Conservation (phyloP, 2,113 vertebrate genomes). For the Alosa alosa region DNA sequence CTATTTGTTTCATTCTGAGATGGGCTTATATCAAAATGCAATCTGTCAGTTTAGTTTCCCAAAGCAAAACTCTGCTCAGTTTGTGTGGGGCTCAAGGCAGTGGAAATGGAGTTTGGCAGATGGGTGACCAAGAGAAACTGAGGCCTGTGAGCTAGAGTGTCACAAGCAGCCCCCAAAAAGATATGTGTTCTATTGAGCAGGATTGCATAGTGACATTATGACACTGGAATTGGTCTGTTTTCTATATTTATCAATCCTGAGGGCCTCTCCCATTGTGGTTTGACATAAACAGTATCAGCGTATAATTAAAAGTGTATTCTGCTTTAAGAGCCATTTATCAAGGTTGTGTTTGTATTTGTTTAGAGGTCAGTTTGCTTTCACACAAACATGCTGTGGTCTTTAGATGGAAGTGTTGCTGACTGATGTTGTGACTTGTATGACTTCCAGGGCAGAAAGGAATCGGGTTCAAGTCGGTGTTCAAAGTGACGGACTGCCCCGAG, state of each 20-base stretch:
- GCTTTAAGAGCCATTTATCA: background rate
- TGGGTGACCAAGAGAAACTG: too few species aligned
- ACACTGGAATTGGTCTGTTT: background rate
- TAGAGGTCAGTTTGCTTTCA: background rate
- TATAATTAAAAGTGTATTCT: background rate
- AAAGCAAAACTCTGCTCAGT: too few species aligned
- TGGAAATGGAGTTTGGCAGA: too few species aligned
- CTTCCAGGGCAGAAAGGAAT: constrained; percentile 76
- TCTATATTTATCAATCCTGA: background rate
- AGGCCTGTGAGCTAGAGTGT: too few species aligned
- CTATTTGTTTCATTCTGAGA: background rate
- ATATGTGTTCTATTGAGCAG: background rate
- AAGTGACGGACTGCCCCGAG: constrained; percentile 76
- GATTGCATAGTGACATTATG: background rate
- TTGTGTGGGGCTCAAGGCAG: too few species aligned
- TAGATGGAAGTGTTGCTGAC: background rate
- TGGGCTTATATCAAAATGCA: background rate
- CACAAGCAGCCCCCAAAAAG: background rate
- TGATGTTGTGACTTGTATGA: background rate
- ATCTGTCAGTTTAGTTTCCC: background rate
- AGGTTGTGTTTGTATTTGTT: background rate
- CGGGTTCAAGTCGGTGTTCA: constrained; percentile 79
- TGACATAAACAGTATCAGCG: background rate
- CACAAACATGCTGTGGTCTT: background rate
- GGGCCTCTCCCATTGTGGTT: background rate